These are phyloP conservation scores for Periplaneta americana DNA, from an alignment of 1,140 invertebrate genomes.

Conservation along the genomic window DNA sequence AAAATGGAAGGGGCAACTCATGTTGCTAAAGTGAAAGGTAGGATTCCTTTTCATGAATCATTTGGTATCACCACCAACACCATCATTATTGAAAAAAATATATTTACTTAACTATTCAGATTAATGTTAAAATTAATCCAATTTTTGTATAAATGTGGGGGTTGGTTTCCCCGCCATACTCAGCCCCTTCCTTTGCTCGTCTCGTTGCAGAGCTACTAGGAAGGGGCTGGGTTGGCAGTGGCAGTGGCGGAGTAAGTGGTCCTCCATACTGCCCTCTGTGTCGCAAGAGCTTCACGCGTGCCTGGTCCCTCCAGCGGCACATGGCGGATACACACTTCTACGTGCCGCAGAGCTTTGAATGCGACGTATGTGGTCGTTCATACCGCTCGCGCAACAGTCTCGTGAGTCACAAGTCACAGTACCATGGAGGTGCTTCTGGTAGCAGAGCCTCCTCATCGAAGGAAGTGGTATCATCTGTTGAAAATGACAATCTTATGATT, in stretches of 20 bases:
- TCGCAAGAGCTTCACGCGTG: conserved; percentile 43
- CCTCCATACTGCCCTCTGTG: conserved; percentile 41
- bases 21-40: too few relatives aligned
- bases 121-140: neutral
- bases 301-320: conserved; percentile 47
- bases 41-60: too few relatives aligned
- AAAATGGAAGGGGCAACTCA: neutral
- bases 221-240: conserved; percentile 15
- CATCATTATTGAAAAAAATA: too few relatives aligned
- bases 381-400: conserved; percentile 48
- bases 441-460: neutral
- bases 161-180: conserved; percentile 9
- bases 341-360: conserved; percentile 42
- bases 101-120: neutral
- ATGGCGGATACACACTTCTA: conserved; percentile 47
- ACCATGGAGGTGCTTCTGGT: conserved; percentile 32
- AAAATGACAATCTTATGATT: neutral
- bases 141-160: neutral
- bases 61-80: too few relatives aligned
- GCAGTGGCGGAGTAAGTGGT: neutral
- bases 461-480: neutral
- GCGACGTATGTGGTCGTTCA: conserved; percentile 42
- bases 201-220: conserved; percentile 16
- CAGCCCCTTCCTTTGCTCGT: conserved; percentile 18
- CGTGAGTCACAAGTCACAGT: conserved; percentile 47